Percentiles rank a stretch among this genome's conserved stretches.
phyloP scores from a whole-genome alignment of 2,797 vertebrate species.

The Hippoglossus hippoglossus region DNA sequence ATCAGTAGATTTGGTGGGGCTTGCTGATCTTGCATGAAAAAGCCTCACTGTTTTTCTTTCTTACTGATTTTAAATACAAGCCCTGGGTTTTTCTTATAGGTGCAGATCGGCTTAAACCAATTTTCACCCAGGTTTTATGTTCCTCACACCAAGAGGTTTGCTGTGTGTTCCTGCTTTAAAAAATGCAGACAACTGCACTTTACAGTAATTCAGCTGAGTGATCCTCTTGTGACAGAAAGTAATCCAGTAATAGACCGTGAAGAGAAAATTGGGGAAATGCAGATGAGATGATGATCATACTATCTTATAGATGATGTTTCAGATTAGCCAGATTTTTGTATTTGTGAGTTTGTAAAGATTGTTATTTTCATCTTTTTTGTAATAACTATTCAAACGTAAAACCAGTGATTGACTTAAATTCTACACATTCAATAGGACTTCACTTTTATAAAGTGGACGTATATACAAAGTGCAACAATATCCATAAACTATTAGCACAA shows the following conservation, averaged over 20 bases:
- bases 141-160: slow-evolving; percentile 7
- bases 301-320: no score
- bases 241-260: slow-evolving; percentile 23
- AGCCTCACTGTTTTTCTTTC: not conserved
- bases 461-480: no score
- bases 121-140: slow-evolving; percentile 21
- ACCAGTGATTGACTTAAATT: no score
- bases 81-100: not conserved
- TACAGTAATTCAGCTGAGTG: slow-evolving; percentile 23
- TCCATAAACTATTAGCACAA: no score
- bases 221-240: slow-evolving; percentile 27
- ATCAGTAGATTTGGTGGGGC: slow-evolving; percentile 8
- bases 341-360: no score
- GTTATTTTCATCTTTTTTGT: no score
- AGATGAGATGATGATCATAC: slow-evolving; percentile 28
- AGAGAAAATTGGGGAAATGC: slow-evolving; percentile 9
- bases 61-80: not conserved
- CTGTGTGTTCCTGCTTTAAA: slow-evolving; percentile 13
- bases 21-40: slow-evolving; percentile 8
- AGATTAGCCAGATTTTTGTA: no score
- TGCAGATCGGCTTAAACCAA: slow-evolving; percentile 18
- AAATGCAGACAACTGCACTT: slow-evolving; percentile 38
- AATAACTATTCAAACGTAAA: no score
- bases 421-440: no score
- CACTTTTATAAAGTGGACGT: no score